Evolutionary conservation across 2,888 invertebrate genomes (phyloP), one percentile per base, ranked within the genome.

Genomic region (Epistrophella euchroma): DNA sequence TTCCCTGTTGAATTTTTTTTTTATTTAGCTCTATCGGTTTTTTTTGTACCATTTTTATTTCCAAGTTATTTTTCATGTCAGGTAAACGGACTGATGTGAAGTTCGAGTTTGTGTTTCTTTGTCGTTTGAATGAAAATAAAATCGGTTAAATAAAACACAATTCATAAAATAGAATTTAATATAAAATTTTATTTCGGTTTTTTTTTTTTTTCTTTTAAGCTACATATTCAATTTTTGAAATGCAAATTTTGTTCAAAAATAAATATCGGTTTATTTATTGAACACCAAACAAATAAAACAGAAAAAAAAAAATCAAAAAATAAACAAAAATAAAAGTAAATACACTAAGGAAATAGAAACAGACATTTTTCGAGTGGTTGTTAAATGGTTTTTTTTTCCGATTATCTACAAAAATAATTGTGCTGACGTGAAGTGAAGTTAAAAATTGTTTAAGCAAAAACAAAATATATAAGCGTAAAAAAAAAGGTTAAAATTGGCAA

Each of bases 1-100:
- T 75, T 83, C 64, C 83, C 60, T 74, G 70, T 78, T 78, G n/a
- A n/a, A n/a, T 73, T 76, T 83, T 72, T 71, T 75, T 60, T 43
- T 58, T 60, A 28, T 58, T 60, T n/a, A n/a, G n/a, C n/a, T 55
- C 40, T 55, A 71, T 71, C 28, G 37, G 43, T 58, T 55, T 62
- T 55, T 62, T 62, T 32, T 70, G 37, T 71, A 25, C 71, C 28
- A 52, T 72, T 66, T 45, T 75, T 80, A 52, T 80, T 80, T 79
- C 60, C n/a, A 47, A 56, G 75, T 71, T 45, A 32, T 45, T 64
- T 72, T 58, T 40, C 50, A 19, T 50, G 75, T 76, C 75, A 73
- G 80, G 45, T 76, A 72, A 66, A 37, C 64, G 68, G 79, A 47
- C 73, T 64, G 74, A 72, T 43, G 72, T 52, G 47, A 22, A 60